Evolutionary conservation across 2,888 invertebrate species (phyloP).

Genomic region (Ellobium chinense): DNA sequence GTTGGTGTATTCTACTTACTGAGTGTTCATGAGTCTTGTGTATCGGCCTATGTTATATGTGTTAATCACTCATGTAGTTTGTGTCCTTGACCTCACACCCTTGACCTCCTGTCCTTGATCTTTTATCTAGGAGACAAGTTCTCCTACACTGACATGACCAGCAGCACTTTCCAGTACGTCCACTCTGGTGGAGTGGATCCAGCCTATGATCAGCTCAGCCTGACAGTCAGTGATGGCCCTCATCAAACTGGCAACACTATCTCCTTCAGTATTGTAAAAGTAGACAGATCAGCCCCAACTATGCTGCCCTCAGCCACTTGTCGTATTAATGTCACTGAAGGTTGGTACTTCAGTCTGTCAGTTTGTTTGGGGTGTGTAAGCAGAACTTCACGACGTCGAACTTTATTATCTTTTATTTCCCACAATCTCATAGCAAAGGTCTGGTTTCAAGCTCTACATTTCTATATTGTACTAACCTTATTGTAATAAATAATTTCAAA

Average conservation of each 20-base stretch:
- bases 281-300: conserved; percentile 67
- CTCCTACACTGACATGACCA: conserved; percentile 60
- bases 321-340: conserved; percentile 67
- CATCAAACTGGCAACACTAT: conserved; percentile 60
- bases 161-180: conserved; percentile 66
- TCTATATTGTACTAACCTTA: no score
- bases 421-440: no score
- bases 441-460: no score
- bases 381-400: no score
- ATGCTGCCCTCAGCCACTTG: conserved; percentile 63
- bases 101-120: not conserved
- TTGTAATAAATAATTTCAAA: no score
- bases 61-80: no score
- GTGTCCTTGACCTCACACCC: not conserved
- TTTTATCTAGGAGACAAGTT: conserved; percentile 66
- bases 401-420: no score
- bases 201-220: conserved; percentile 58
- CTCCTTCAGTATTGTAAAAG: conserved; percentile 59
- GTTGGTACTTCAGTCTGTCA: no score
- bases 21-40: no score
- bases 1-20: no score
- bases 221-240: conserved; percentile 66
- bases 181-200: conserved; percentile 59
- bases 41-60: no score
- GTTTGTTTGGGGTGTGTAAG: no score